Evolutionary conservation across 1,140 invertebrate genomes (phyloP).

Genomic region (Aleiodes sp.): DNA sequence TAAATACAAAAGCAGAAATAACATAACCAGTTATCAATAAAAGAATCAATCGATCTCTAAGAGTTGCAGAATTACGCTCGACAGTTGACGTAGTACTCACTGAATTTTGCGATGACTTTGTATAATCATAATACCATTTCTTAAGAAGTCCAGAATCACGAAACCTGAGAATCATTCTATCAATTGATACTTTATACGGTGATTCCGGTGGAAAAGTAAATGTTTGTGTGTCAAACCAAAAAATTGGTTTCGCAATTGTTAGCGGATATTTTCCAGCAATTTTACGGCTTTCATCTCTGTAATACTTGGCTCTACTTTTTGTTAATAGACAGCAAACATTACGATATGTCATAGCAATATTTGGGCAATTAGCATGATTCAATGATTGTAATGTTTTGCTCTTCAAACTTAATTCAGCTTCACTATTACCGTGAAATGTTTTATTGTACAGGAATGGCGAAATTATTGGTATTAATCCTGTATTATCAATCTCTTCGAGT

Average conservation of each 20-base stretch:
- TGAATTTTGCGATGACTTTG: too few species aligned
- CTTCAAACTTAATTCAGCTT: background rate
- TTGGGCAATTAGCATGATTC: background rate
- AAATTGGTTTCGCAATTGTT: background rate
- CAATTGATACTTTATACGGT: background rate
- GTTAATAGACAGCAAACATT: background rate
- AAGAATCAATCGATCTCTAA: background rate
- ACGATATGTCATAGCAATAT: background rate
- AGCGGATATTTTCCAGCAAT: background rate
- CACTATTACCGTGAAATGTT: background rate
- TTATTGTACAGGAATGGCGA: background rate
- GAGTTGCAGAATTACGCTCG: background rate
- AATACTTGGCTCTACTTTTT: background rate
- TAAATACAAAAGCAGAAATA: background rate
- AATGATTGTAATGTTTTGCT: background rate
- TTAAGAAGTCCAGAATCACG: background rate
- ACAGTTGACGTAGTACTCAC: background rate
- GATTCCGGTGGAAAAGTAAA: background rate
- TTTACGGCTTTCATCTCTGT: background rate
- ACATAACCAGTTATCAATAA: background rate
- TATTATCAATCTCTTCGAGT: background rate
- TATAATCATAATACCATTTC: background rate
- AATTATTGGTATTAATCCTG: background rate
- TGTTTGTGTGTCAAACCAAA: background rate
- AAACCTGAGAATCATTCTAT: background rate